Conservation (phyloP, 2,113 vertebrate species). For the Tautogolabrus adspersus region DNA sequence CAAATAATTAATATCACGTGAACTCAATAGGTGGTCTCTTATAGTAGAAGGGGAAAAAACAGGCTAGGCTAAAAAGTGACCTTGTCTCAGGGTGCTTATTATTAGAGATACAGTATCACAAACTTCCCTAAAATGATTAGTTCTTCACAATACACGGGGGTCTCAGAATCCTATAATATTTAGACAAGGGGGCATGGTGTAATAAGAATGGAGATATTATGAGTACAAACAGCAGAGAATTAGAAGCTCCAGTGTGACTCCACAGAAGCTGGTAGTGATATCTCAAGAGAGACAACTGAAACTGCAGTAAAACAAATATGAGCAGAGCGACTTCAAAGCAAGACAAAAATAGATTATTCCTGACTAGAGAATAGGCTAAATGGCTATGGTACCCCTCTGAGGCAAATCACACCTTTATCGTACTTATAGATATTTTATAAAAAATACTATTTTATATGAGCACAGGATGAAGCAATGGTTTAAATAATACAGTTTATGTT, state of each 20-base stretch:
- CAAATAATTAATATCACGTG: too few species aligned
- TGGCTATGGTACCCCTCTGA: background rate
- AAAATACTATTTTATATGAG: background rate
- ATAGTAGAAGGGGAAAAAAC: too few species aligned
- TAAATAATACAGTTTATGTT: background rate
- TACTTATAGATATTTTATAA: background rate
- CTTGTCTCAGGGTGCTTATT: background rate
- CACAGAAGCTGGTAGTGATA: background rate
- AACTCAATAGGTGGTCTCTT: too few species aligned
- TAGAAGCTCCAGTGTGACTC: conserved; percentile 4
- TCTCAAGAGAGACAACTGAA: background rate
- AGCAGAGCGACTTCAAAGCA: background rate
- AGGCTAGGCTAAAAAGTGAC: too few species aligned
- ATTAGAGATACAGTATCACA: conserved; percentile 2
- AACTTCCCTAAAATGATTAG: background rate
- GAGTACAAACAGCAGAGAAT: background rate
- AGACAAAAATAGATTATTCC: background rate
- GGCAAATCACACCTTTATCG: background rate
- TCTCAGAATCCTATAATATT: background rate
- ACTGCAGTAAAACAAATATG: background rate
- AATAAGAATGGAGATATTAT: background rate
- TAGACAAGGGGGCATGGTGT: background rate
- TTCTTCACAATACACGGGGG: background rate
- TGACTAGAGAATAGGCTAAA: background rate
- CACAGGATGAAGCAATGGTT: background rate